Base-by-base conservation (phyloP, 2,888 invertebrate genomes). In the Synanthedon andrenaeformis region DNA sequence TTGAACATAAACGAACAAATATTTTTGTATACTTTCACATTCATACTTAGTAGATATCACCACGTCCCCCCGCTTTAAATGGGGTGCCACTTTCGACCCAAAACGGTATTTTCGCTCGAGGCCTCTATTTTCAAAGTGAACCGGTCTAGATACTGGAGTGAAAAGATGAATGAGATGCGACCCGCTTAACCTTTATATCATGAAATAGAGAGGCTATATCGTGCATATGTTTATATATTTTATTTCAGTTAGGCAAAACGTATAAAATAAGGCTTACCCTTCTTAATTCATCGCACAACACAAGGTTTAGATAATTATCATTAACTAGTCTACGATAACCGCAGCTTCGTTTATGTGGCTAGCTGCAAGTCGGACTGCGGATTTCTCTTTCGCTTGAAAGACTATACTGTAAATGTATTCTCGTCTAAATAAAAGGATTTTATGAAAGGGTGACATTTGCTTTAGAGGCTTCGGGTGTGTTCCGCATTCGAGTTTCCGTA, bases 151-250 rank as follows among this genome's bases (percentile, higher is more conserved):
- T 66, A 67, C 64, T 62, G 60, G 67, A 67, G 65, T 69, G 72
- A 71, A 76, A 72, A 74, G 74, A 70, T 79, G 75, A 76, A 78
- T 74, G 64, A 65, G 59, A 60, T 57, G 62, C 69, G 73, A 72
- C 72, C 67, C 69, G 65, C 56, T 71, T 67, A 63, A 64, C 65
- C 64, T 71, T 71, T 70, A 66, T 64, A 56, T 61, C 59, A 52
- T 51, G 63, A 64, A 72, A 73, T 69, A 67, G 65, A 65, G 65
- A 67, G 65, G 66, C 64, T 70, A 65, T 62, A 64, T 59, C 58
- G 57, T 59, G 23, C 51, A 51, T 41, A 41, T 28, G 35, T 35
- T 35, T 35, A 10, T 35, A 10, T 35, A 35, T 35, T 35, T 35
- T 35, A 35, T 35, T 35, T 35, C 35, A 35, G 35, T 35, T 6